Base-by-base conservation (phyloP, 1,140 invertebrate genomes). In the Pachypsylla venusta region DNA sequence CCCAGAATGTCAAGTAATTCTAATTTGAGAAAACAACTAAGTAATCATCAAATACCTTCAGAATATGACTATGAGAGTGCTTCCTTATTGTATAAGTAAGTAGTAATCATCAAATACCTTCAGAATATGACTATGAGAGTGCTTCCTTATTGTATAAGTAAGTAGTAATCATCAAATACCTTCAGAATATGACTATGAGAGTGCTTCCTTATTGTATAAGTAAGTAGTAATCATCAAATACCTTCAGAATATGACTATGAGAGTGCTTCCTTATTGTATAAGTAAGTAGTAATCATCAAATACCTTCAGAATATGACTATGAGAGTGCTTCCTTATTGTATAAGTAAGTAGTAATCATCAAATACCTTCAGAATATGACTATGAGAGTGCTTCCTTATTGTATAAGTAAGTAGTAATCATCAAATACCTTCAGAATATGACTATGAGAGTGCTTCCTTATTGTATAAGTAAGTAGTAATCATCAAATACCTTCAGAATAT, bases 301-400 rank as follows among this genome's bases (percentile, higher is more conserved):
- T 60, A 54, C 53, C 39, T 10, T 26, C 59, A 2, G 59, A 60
- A 20, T 60, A 55, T 24, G 59, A 60, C n/a, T 60, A 60, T 27
- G 59, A 60, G 12, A 60, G 59, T 24, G 59, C 59, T 1, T 60
- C 59, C 1, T 55, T 60, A 0, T 26, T 60, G 10, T 60, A 60
- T 28, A 55, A 55, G 2, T 40, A 60, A 16, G 54, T 42, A n/a
- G 53, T 10, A 26, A 56, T 25, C 40, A 60, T n/a, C 59, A 40
- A 1, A 57, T 60, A 54, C 53, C 39, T 10, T 26, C 59, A 2
- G 59, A 60, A 20, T 60, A 55, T 24, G 59, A 60, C n/a, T 60
- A 60, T 27, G 59, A 60, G 12, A 60, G 59, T 24, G 59, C 59
- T 1, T 60, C 59, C 1, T 55, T 60, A 0, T 26, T 60, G 10